phyloP scores from a whole-genome alignment of 2,113 vertebrate genomes.

The Heliornis fulica region DNA sequence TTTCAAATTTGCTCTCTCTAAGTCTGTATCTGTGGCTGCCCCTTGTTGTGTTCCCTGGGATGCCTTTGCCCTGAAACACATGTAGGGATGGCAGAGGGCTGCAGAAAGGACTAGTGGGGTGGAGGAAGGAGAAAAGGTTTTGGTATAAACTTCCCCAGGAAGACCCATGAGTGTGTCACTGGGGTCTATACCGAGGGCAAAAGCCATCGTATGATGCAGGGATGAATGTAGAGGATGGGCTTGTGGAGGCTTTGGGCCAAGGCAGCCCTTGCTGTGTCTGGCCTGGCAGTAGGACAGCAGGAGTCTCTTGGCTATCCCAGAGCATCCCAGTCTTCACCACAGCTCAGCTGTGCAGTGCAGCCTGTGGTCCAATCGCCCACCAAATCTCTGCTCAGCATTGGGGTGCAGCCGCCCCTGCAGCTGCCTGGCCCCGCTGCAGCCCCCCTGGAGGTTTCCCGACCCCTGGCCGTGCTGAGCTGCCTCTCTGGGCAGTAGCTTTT shows the following conservation, averaged over 20 bases:
- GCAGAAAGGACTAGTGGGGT: background rate
- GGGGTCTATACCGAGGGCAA: background rate
- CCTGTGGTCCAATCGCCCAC: background rate
- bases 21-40: background rate
- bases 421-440: background rate
- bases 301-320: background rate
- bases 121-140: background rate
- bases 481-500: background rate
- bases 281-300: background rate
- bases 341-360: background rate
- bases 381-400: accelerated
- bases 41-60: background rate
- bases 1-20: background rate
- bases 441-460: background rate
- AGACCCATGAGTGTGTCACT: accelerated
- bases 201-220: accelerated
- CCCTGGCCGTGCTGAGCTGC: accelerated
- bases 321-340: accelerated
- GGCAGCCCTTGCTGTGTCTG: background rate
- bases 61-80: background rate
- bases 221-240: background rate
- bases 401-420: background rate
- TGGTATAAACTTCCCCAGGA: background rate
- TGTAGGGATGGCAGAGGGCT: background rate
- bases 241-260: background rate